Percentiles rank a stretch among this genome's conserved stretches.
These are phyloP conservation scores for Daubentonia madagascariensis DNA, from an alignment of 2,113 vertebrate species.

Conservation along the genomic window DNA sequence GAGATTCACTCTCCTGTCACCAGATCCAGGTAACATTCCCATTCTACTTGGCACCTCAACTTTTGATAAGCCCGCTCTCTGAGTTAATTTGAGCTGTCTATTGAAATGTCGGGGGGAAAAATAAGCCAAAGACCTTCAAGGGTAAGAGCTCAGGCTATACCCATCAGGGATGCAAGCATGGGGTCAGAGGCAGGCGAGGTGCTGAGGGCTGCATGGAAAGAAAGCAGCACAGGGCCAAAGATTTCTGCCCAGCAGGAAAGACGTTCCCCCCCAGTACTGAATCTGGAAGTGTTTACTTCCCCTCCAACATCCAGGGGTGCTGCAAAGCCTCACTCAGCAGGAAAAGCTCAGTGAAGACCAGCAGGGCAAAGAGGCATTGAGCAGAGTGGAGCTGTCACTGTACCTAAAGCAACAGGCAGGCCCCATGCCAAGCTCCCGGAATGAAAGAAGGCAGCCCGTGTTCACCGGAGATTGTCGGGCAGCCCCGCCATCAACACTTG, in stretches of 20 bases:
- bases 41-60: rapidly evolving
- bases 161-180: no score
- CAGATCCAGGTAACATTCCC: rapidly evolving
- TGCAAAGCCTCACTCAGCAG: neutral
- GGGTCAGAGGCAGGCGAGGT: neutral
- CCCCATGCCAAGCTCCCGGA: rapidly evolving
- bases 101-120: neutral
- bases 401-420: neutral
- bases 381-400: neutral
- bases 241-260: neutral
- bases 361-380: neutral
- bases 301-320: neutral
- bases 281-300: neutral
- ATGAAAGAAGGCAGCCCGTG: rapidly evolving
- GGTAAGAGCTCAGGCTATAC: neutral
- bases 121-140: neutral
- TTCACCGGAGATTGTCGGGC: rapidly evolving
- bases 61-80: neutral
- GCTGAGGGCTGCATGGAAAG: neutral
- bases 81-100: neutral
- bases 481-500: rapidly evolving
- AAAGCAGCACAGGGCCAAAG: neutral
- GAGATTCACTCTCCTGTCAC: neutral
- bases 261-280: rapidly evolving
- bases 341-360: neutral